Evolutionary conservation across 2,113 vertebrate genomes (phyloP), one percentile per base, ranked within the genome.

Genomic region (Dissostichus mawsoni): DNA sequence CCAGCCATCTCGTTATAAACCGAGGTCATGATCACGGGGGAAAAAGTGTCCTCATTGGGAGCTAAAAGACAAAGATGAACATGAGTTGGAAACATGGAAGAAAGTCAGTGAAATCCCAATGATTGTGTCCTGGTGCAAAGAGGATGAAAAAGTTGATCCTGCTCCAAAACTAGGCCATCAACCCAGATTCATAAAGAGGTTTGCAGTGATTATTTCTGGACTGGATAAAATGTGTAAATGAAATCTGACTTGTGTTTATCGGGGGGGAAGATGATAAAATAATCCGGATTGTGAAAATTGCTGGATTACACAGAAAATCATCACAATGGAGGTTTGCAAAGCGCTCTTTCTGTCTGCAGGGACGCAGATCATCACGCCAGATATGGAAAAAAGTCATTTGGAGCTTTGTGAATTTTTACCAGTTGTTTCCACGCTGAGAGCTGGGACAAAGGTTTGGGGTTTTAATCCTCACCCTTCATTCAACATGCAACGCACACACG

Each of bases 241-340:
- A 82, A 92, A 92, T 89, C 80, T 78, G 77, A 86, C 80, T 75
- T 86, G 85, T 93, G 77, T 86, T 91, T 76, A 83, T 90, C 90
- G 85, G 84, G 48, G 70, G 71, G 16, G 81, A 36, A 90, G 82
- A 92, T 86, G 86, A 92, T 90, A 88, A 84, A 67, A 91, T 94
- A 91, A 94, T 95, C 91, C 86, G 89, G 91, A 90, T 93, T 87
- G 90, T 83, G 82, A 82, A 91, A 91, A 94, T 91, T 89, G 87
- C 72, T 78, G 92, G 93, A 94, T 95, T 94, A 94, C 78, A 90
- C 81, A 89, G 87, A 86, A 84, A 92, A 86, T 91, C 83, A 81
- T 88, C 81, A 88, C 87, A 87, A 89, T 87, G 74, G 78, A 87
- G 87, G 62, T 89, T 90, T 89, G 89, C 77, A 83, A 77, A 87